Base-by-base conservation (phyloP, 2,888 invertebrate species). In the Platycnemis pennipes region DNA sequence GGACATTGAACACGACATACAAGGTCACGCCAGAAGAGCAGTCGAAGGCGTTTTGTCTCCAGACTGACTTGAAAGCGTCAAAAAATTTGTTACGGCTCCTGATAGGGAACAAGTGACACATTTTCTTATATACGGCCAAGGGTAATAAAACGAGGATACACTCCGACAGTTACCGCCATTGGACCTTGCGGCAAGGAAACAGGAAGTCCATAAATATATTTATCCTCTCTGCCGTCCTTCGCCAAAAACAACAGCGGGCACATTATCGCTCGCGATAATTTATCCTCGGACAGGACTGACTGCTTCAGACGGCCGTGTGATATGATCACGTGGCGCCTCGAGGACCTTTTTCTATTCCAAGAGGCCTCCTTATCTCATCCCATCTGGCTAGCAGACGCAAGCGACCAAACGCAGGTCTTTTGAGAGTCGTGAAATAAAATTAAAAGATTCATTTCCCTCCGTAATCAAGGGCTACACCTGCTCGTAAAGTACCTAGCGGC, bases 401-500 rank as follows among this genome's bases (percentile, higher is more conserved):
- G 87, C 44, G 91, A 91, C 91, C n/a, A 42, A 44, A 44, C n/a
- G 63, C 8, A 87, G 69, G 91, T 26, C 44, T 44, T 42, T n/a
- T 4, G 77, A 31, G 77, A 77, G 63, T 53, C 8, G 91, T 56
- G 91, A 91, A 91, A 91, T 91, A 91, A 91, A 91, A 77, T 77
- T 11, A 37, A 45, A 91, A 91, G 44, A 42, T 63, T 63, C 63
- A 91, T 91, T 63, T 91, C 91, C 63, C 63, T 63, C 19, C 44
- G 91, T 69, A 63, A 91, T 91, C 91, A 63, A 91, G 91, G 56
- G 44, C 91, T 69, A 91, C 91, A 91, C 91, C 91, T 91, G 91
- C 91, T 69, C 91, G 91, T 91, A 63, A 91, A 91, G 19, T 44
- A 44, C 44, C 63, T 26, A 63, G n/a, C 63, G 91, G 44, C 91